phyloP scores from a whole-genome alignment of 2,888 invertebrate species.

The Eutolmus rufibarbis region DNA sequence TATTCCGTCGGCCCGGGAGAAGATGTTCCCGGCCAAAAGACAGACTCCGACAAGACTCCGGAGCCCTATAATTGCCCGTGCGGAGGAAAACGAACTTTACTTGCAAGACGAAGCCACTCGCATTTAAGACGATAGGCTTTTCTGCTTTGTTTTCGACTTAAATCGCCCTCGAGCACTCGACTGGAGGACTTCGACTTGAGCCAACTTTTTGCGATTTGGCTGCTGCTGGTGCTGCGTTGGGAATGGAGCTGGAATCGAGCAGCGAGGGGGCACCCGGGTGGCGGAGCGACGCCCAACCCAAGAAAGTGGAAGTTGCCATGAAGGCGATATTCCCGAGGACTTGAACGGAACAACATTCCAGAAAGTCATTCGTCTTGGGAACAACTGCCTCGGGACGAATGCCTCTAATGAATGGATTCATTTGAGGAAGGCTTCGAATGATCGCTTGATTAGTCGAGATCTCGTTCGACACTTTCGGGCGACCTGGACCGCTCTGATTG shows the following conservation, averaged over 20 bases:
- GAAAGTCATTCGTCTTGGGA: background rate
- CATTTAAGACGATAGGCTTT: conserved; percentile 3
- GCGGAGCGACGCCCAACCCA: background rate
- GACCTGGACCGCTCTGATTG: conserved; percentile 19
- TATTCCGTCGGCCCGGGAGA: background rate
- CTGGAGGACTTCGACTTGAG: background rate
- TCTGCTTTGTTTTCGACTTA: conserved; percentile 18
- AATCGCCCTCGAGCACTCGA: background rate
- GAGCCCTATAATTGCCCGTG: conserved; percentile 31
- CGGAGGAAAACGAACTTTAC: background rate
- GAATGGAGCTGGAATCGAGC: background rate
- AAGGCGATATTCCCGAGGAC: background rate
- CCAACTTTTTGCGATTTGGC: background rate
- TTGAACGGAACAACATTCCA: conserved; percentile 19
- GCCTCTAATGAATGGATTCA: conserved; percentile 31
- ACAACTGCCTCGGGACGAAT: background rate
- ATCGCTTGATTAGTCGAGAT: conserved; percentile 47
- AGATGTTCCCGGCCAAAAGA: conserved; percentile 5
- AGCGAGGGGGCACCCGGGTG: background rate
- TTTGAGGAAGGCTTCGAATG: conserved; percentile 39
- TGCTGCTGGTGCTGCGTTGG: background rate
- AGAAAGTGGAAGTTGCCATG: background rate
- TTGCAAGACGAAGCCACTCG: background rate
- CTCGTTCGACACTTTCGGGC: conserved; percentile 18
- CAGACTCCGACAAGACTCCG: background rate